These are phyloP conservation scores for Palythoa heliodiscus DNA, from an alignment of 92 coral and sea anemone genomes.

Conservation along the genomic window DNA sequence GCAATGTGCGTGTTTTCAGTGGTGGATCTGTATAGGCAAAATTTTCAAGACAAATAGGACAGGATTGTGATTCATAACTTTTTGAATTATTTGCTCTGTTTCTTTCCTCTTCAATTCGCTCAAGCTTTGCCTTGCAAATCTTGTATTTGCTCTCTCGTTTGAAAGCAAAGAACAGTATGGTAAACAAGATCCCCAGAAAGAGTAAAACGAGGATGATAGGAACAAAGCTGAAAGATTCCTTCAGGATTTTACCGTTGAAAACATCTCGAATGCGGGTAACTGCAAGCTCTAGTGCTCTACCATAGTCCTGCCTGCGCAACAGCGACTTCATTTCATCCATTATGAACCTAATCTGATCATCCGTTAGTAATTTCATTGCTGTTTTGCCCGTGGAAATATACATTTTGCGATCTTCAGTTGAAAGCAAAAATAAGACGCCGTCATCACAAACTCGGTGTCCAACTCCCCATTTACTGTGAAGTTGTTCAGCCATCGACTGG, in stretches of 20 bases:
- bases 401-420: conserved; percentile 69
- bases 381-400: conserved; percentile 79
- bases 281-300: conserved; percentile 61
- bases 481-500: conserved; percentile 60
- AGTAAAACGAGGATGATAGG: conserved; percentile 48
- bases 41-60: conserved; percentile 89
- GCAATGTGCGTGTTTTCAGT: conserved; percentile 55
- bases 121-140: conserved; percentile 65
- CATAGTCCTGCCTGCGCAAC: conserved; percentile 58
- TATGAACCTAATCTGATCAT: conserved; percentile 77
- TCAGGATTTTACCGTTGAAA: conserved; percentile 68
- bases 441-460: conserved; percentile 76
- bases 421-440: conserved; percentile 70
- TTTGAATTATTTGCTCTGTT: conserved; percentile 64
- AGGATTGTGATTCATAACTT: conserved; percentile 64
- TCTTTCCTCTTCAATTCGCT: conserved; percentile 76
- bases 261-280: conserved; percentile 73
- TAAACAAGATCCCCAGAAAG: conserved; percentile 44
- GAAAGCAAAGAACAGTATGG: conserved; percentile 32
- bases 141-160: conserved; percentile 51
- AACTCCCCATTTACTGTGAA: conserved; percentile 84
- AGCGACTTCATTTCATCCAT: conserved; percentile 72
- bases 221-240: conserved; percentile 35
- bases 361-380: conserved; percentile 69
- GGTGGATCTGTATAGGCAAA: conserved; percentile 57